phyloP scores from a whole-genome alignment of 2,888 invertebrate genomes.

The Epinotia nisella region DNA sequence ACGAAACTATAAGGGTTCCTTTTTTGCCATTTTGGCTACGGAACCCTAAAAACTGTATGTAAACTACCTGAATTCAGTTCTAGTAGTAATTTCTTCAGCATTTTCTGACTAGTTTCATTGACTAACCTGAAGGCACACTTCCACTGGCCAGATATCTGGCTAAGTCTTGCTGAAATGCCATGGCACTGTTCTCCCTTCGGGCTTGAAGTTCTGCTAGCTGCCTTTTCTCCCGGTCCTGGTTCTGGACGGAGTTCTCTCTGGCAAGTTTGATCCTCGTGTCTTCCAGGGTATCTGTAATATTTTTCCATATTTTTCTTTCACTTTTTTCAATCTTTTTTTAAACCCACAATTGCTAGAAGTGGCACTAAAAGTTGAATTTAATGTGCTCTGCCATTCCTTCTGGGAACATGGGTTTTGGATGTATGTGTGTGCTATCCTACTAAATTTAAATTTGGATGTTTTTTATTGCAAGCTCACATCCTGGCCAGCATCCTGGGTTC shows the following conservation, averaged over 20 bases:
- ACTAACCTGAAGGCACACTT: conserved; percentile 63
- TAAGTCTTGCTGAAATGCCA: conserved; percentile 74
- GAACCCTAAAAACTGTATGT: too few species aligned
- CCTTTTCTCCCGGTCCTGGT: conserved; percentile 62
- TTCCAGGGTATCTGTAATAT: conserved; percentile 68
- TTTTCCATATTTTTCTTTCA: neutral
- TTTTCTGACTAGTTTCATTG: too few species aligned
- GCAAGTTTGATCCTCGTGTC: conserved; percentile 69
- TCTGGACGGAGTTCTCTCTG: conserved; percentile 65
- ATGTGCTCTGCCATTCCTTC: too few species aligned
- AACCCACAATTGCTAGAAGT: neutral
- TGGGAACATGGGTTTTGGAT: too few species aligned
- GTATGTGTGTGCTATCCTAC: too few species aligned
- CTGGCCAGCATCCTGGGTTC: too few species aligned
- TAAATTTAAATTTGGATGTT: too few species aligned
- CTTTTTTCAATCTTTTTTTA: neutral
- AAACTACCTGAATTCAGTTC: too few species aligned
- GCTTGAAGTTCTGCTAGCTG: conserved; percentile 72
- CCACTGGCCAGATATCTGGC: conserved; percentile 71
- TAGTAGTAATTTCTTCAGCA: too few species aligned
- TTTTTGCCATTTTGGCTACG: too few species aligned
- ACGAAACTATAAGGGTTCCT: too few species aligned
- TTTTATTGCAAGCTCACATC: neutral
- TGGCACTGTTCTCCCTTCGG: conserved; percentile 67
- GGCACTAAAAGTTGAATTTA: too few species aligned